A percentile compares a stretch with the other conserved stretches of the same genome.
Conservation (phyloP, 2,888 invertebrate genomes). For the Malacosoma neustria region DNA sequence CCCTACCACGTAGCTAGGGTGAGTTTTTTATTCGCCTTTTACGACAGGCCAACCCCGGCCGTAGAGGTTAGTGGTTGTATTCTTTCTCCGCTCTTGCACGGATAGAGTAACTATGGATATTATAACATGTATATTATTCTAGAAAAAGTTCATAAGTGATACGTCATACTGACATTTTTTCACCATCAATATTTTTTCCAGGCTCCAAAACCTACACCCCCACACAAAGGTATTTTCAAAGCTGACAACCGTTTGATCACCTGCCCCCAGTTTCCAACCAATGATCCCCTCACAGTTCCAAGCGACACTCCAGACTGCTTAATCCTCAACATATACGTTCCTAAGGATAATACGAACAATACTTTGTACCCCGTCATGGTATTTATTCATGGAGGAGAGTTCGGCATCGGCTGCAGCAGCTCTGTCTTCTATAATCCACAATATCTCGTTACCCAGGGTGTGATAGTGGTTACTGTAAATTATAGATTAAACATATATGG, state of each 20-base stretch:
- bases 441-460: constrained; percentile 51
- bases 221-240: constrained; percentile 41
- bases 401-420: constrained; percentile 56
- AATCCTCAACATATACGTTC: constrained; percentile 55
- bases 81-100: too few relatives aligned
- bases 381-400: constrained; percentile 68
- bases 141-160: too few relatives aligned
- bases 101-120: too few relatives aligned
- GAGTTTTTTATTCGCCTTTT: too few relatives aligned
- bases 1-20: too few relatives aligned
- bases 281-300: constrained; percentile 48
- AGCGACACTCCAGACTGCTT: constrained; percentile 66
- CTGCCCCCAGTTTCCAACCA: constrained; percentile 54
- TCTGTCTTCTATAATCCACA: constrained; percentile 58
- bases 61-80: too few relatives aligned
- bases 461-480: constrained; percentile 63
- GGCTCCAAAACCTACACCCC: constrained; percentile 46
- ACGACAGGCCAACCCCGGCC: too few relatives aligned
- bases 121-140: too few relatives aligned
- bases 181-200: too few relatives aligned
- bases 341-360: constrained; percentile 26
- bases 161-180: too few relatives aligned
- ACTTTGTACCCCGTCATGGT: constrained; percentile 55
- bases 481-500: constrained; percentile 65
- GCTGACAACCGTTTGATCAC: constrained; percentile 46